Conservation (phyloP, 2,797 vertebrate genomes). For the Centroberyx gerrardi region DNA sequence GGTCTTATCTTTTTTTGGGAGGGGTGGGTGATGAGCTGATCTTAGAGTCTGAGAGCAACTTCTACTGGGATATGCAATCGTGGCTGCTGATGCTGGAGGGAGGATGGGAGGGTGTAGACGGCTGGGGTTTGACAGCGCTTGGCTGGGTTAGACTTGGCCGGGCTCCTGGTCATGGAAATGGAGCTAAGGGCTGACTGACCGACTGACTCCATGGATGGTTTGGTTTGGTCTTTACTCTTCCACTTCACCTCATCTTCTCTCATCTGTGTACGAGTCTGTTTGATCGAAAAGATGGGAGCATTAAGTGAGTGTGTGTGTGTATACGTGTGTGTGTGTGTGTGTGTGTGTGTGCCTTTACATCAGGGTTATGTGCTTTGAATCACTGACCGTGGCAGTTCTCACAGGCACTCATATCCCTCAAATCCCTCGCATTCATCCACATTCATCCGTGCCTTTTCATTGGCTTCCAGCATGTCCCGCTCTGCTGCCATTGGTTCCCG, state of each 20-base stretch:
- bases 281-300: constrained; percentile 20
- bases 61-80: constrained; percentile 52
- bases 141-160: constrained; percentile 61
- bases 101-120: constrained; percentile 26
- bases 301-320: constrained; percentile 24
- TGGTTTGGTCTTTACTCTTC: constrained; percentile 77
- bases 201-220: constrained; percentile 84
- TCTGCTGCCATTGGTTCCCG: constrained; percentile 46
- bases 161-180: constrained; percentile 77
- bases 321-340: constrained; percentile 23
- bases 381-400: constrained; percentile 52
- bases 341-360: constrained; percentile 44
- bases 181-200: constrained; percentile 75
- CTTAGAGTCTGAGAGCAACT: constrained; percentile 68
- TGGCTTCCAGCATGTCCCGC: constrained; percentile 66
- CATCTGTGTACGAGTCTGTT: constrained; percentile 50
- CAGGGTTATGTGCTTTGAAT: constrained; percentile 23
- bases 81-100: constrained; percentile 52
- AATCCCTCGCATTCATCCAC: constrained; percentile 22
- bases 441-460: constrained; percentile 60
- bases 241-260: constrained; percentile 65
- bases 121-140: constrained; percentile 42
- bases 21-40: constrained; percentile 17
- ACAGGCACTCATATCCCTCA: constrained; percentile 17
- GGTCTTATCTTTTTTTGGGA: constrained; percentile 17